Conservation (phyloP, 1,140 invertebrate genomes). For the Drosophila paulistorum region DNA sequence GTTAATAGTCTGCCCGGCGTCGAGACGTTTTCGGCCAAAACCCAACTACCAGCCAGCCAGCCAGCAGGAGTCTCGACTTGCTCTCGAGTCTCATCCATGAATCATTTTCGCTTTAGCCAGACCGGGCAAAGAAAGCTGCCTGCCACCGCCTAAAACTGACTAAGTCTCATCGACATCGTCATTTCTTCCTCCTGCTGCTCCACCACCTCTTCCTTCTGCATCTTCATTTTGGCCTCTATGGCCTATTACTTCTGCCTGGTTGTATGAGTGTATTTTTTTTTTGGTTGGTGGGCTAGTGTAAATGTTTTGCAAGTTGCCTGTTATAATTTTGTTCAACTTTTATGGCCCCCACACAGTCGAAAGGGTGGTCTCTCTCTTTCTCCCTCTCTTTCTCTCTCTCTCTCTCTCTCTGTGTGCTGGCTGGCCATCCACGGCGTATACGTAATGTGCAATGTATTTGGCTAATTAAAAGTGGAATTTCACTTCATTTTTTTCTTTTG, state of each 20-base stretch:
- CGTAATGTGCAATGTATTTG: slow-evolving; percentile 67
- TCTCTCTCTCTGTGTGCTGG: not conserved
- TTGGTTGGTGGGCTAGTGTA: slow-evolving; percentile 55
- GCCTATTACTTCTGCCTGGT: slow-evolving; percentile 19
- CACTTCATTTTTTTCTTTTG: not conserved
- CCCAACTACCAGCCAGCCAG: slow-evolving; percentile 46
- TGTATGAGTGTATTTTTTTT: slow-evolving; percentile 4
- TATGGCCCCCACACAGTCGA: slow-evolving; percentile 47
- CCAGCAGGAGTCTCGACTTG: slow-evolving; percentile 65
- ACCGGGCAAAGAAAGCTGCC: slow-evolving; percentile 59
- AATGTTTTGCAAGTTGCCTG: slow-evolving; percentile 75
- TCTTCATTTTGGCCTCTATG: not conserved
- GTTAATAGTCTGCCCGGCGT: slow-evolving; percentile 78
- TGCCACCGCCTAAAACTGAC: slow-evolving; percentile 42
- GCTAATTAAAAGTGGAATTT: slow-evolving; percentile 74
- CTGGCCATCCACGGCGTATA: slow-evolving; percentile 54
- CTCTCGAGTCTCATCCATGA: slow-evolving; percentile 56
- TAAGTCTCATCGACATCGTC: slow-evolving; percentile 10
- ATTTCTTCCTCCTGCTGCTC: slow-evolving; percentile 13
- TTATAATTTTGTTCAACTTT: slow-evolving; percentile 66
- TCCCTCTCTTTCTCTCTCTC: not conserved
- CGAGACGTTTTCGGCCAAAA: slow-evolving; percentile 70
- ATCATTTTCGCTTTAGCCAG: slow-evolving; percentile 62
- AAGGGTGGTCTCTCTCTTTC: slow-evolving; percentile 30
- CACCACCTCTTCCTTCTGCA: slow-evolving; percentile 16